Percentiles rank a stretch among this genome's conserved stretches.
phyloP scores from a whole-genome alignment of 1,140 invertebrate species.

The Dinoponera quadriceps region DNA sequence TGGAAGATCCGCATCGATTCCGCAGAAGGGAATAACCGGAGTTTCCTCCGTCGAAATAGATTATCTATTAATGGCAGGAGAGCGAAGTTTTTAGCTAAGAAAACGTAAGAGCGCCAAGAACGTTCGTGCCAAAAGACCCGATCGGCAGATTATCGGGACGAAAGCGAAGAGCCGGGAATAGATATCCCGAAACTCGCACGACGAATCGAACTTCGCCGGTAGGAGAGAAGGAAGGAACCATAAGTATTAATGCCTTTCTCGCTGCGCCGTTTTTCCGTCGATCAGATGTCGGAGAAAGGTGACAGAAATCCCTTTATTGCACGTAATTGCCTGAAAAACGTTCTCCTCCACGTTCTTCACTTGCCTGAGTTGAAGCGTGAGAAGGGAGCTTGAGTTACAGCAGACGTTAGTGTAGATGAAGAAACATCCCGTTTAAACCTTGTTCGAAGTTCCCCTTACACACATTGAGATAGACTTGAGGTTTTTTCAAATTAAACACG shows the following conservation, averaged over 20 bases:
- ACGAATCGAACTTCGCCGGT: conserved; percentile 55
- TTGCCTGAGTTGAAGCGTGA: conserved; percentile 63
- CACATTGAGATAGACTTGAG: not conserved
- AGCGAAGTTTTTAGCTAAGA: conserved; percentile 1
- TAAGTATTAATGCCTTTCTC: conserved; percentile 80
- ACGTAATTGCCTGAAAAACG: conserved; percentile 78
- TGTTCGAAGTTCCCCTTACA: not conserved
- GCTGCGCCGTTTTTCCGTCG: conserved; percentile 78
- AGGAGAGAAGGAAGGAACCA: conserved; percentile 71
- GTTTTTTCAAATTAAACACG: not conserved
- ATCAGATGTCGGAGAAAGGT: conserved; percentile 83
- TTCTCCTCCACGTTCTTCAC: conserved; percentile 69
- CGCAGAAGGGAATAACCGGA: not conserved
- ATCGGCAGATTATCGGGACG: not conserved
- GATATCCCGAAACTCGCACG: conserved; percentile 63
- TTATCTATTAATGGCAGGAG: conserved; percentile 25
- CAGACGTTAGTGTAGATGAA: conserved; percentile 48
- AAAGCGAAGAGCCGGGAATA: conserved; percentile 7
- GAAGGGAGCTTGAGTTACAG: conserved; percentile 24
- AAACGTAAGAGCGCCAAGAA: not conserved
- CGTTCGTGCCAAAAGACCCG: not conserved
- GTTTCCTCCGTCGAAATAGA: not conserved
- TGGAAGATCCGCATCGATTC: not conserved
- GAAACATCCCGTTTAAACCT: not conserved
- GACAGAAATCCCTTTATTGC: conserved; percentile 82